Percentiles rank a stretch among this genome's conserved stretches.
Evolutionary conservation across 2,888 invertebrate species (phyloP).

Genomic region (Urechis unicinctus): DNA sequence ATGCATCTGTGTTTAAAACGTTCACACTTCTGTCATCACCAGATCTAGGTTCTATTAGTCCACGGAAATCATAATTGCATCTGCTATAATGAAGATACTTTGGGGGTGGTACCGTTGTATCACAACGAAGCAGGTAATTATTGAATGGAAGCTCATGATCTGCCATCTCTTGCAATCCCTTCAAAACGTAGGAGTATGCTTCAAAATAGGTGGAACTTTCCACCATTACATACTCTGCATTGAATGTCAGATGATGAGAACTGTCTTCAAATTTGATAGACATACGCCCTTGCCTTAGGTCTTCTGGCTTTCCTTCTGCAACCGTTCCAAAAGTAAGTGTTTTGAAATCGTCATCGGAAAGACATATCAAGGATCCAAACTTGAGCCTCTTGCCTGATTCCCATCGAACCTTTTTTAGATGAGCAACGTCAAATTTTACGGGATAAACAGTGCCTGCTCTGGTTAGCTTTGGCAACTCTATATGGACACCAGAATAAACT

Average conservation of each 20-base stretch:
- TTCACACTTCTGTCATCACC: neutral
- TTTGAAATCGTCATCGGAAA: conserved; percentile 64
- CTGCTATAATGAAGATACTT: neutral
- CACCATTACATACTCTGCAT: conserved; percentile 59
- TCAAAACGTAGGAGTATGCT: conserved; percentile 67
- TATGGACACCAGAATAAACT: no score
- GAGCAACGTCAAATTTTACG: conserved; percentile 12
- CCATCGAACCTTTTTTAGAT: conserved; percentile 29
- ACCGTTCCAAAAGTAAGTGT: conserved; percentile 66
- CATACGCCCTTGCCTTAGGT: conserved; percentile 34
- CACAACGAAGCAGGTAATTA: conserved; percentile 61
- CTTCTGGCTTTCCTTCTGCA: conserved; percentile 54
- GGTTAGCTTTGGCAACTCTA: no score
- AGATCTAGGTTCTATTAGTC: neutral
- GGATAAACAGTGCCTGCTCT: conserved; percentile 20
- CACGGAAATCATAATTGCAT: no score
- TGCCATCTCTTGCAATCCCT: conserved; percentile 56
- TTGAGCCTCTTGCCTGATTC: conserved; percentile 58
- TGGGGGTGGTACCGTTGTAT: conserved; percentile 24
- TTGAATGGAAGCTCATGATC: conserved; percentile 62
- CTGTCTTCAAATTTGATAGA: conserved; percentile 17
- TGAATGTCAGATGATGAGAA: no score
- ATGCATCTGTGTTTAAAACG: neutral
- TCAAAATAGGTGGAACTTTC: conserved; percentile 73
- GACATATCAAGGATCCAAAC: conserved; percentile 66